These are phyloP conservation scores for Sebastes nivosus DNA, from an alignment of 2,797 vertebrate species.

Conservation along the genomic window DNA sequence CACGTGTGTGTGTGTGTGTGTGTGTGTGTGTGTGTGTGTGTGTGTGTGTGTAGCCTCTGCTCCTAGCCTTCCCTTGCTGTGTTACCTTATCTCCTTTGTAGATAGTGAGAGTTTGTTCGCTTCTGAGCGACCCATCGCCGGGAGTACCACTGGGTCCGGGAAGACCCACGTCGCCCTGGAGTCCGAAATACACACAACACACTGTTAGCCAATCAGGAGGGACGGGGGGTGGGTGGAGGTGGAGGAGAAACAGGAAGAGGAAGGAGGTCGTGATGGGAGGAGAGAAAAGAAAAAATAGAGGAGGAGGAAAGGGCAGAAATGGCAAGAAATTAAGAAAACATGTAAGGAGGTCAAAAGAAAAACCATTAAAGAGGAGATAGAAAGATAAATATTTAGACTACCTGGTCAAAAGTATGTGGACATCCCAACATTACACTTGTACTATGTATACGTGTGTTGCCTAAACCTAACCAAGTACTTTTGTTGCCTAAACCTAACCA, in stretches of 20 bases:
- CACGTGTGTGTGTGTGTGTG: conserved; percentile 12
- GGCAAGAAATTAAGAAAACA: background rate
- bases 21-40: conserved; percentile 24
- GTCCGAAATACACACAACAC: conserved; percentile 76
- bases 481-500: too few species aligned
- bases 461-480: too few species aligned
- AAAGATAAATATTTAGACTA: background rate
- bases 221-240: background rate
- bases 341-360: background rate
- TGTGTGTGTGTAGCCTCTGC: conserved; percentile 19
- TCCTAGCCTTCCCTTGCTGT: conserved; percentile 46
- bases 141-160: conserved; percentile 81
- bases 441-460: too few species aligned
- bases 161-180: conserved; percentile 84
- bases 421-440: background rate
- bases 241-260: background rate
- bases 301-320: background rate
- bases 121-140: conserved; percentile 67
- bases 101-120: conserved; percentile 78
- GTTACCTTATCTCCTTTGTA: conserved; percentile 88
- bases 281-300: background rate
- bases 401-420: background rate
- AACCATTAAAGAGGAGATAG: background rate
- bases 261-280: background rate
- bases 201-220: conserved; percentile 67